phyloP scores from a whole-genome alignment of 1,140 invertebrate species.

The Telenomus remus region DNA sequence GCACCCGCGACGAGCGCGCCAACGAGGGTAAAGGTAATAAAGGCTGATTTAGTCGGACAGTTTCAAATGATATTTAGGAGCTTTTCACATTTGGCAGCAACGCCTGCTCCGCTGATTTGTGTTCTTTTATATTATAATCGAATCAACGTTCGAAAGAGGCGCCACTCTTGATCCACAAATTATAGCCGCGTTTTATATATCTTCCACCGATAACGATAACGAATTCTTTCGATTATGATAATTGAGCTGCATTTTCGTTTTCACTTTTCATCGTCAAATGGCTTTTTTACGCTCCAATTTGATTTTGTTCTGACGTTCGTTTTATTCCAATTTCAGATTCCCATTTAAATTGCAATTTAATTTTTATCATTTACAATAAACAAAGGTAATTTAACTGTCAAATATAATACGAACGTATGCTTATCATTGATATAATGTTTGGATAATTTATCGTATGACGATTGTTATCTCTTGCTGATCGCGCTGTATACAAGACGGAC shows the following conservation, averaged over 20 bases:
- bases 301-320: too few species aligned
- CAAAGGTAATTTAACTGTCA: not conserved
- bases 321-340: too few species aligned
- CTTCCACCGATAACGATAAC: too few species aligned
- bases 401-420: constrained; percentile 1
- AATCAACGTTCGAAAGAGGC: constrained; percentile 3
- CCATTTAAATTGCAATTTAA: not conserved
- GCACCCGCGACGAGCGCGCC: constrained; percentile 25
- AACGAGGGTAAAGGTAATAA: constrained; percentile 40
- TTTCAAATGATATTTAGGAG: constrained; percentile 21
- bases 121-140: constrained; percentile 22
- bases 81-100: constrained; percentile 36
- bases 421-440: constrained; percentile 26
- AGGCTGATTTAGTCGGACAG: constrained; percentile 30
- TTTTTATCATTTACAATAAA: not conserved
- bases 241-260: too few species aligned
- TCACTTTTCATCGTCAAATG: too few species aligned
- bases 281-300: too few species aligned
- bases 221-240: too few species aligned
- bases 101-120: constrained; percentile 5
- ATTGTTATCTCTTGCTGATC: constrained; percentile 16
- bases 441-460: constrained; percentile 27
- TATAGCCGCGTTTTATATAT: too few species aligned
- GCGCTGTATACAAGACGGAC: constrained; percentile 14
- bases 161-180: not conserved